Evolutionary conservation across 2,888 invertebrate genomes (phyloP).

Genomic region (Patella ulyssiponensis): DNA sequence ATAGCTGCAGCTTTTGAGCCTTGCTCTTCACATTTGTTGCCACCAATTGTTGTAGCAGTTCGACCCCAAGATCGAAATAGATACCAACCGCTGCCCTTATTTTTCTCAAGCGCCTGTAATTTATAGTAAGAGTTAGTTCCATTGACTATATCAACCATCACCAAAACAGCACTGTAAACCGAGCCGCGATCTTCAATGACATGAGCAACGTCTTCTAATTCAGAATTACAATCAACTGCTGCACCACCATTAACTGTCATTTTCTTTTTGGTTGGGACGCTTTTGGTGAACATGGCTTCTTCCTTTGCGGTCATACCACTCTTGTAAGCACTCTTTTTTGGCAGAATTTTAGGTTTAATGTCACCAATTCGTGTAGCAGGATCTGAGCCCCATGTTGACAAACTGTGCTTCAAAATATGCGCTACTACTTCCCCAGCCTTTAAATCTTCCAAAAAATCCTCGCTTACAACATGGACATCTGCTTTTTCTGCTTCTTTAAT

Average conservation of each 20-base stretch:
- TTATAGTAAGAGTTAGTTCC: conserved; percentile 97
- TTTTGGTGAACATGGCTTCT: conserved; percentile 68
- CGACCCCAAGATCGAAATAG: conserved; percentile 96
- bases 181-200: conserved; percentile 76
- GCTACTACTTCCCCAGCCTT: conserved; percentile 75
- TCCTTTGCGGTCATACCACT: neutral
- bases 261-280: conserved; percentile 76
- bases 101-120: conserved; percentile 87
- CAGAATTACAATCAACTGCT: conserved; percentile 93
- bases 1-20: conserved; percentile 69
- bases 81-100: conserved; percentile 78
- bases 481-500: conserved; percentile 79
- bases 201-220: conserved; percentile 83
- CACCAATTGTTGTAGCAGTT: conserved; percentile 93
- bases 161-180: conserved; percentile 86
- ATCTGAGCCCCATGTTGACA: conserved; percentile 83
- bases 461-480: conserved; percentile 86
- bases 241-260: conserved; percentile 86
- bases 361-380: neutral
- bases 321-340: neutral
- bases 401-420: conserved; percentile 81
- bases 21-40: conserved; percentile 67
- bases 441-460: conserved; percentile 78
- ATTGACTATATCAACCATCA: conserved; percentile 86
- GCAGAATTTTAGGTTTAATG: neutral